Base-by-base conservation (phyloP, 2,113 vertebrate genomes). In the Asarcornis scutulata region DNA sequence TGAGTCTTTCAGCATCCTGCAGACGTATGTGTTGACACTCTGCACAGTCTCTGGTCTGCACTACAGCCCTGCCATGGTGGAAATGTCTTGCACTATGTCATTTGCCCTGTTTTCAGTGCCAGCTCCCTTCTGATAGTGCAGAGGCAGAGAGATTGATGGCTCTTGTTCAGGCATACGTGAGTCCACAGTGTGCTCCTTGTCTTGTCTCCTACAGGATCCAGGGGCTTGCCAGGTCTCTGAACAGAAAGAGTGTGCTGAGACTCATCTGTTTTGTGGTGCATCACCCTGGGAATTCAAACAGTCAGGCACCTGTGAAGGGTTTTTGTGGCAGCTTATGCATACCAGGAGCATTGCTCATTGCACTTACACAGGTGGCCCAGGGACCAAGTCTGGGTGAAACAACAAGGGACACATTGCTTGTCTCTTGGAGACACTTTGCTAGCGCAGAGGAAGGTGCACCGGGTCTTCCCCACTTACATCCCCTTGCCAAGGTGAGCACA, bases 121-220 rank as follows among this genome's bases (percentile, higher is more conserved):
- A 86, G 21, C 5, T 38, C 20, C 26, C 69, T 83, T 78, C 67
- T 83, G 25, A 29, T 7, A 59, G 42, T 0, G 2, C 27, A 53
- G 72, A 14, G 31, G 11, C 25, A 71, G 53, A 75, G 67, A 79
- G 52, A 20, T 12, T 53, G 85, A 48, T 75, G 42, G 22, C 11
- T 75, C 48, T 75, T 63, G 25, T 36, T 81, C 62, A 52, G 88
- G 7, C 46, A 48, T 5, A 0, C 0, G 0, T 60, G 52, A 71
- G 71, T 46, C 69, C 40, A 22, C 55, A 77, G 15, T 8, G 9
- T 67, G 42, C 27, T 75, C 38, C 29, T 74, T 59, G 48, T 71
- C 53, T 75, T 42, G 25, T n/a, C 22, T 68, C 48, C 77, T 72
- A 8, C 7, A 64, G 56, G 56, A 29, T 84, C 31, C 8, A 79